Evolutionary conservation across 1,140 invertebrate species (phyloP).

Genomic region (Anoplophora glabripennis): DNA sequence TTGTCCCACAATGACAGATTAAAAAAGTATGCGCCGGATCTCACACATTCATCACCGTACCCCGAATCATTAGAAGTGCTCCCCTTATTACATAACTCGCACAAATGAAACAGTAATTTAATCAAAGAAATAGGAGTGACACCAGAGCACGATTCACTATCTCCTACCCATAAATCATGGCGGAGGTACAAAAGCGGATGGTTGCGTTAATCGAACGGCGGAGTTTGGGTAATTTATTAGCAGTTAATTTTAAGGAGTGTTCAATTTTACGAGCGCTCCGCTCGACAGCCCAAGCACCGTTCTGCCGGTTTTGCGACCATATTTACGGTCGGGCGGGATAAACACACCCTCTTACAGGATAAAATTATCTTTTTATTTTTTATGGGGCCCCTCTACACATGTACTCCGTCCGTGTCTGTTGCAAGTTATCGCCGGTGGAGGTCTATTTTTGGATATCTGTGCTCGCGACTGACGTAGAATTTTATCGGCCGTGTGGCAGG

Average conservation of each 20-base stretch:
- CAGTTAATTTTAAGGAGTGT: conserved; percentile 47
- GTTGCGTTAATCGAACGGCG: conserved; percentile 36
- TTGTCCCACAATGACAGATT: no score
- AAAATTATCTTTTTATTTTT: conserved; percentile 26
- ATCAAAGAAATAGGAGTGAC: conserved; percentile 15
- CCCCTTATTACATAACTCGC: no score
- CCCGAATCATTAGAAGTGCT: no score
- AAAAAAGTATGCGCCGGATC: no score
- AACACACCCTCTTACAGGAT: conserved; percentile 26
- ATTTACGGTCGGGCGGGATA: conserved; percentile 21
- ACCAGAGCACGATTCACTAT: conserved; percentile 21
- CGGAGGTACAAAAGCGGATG: conserved; percentile 27
- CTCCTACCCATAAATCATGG: conserved; percentile 31
- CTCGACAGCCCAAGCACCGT: conserved; percentile 1
- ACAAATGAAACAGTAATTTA: conserved; percentile 18
- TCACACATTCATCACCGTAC: no score
- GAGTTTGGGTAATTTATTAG: conserved; percentile 44
- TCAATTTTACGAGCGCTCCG: conserved; percentile 39
- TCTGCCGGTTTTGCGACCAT: conserved; percentile 16
- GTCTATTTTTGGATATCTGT: no score
- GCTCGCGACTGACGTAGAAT: no score
- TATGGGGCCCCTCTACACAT: background rate
- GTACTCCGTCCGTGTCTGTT: background rate
- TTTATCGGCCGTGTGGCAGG: no score
- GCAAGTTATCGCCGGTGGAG: no score